Evolutionary conservation across 1,140 invertebrate genomes (phyloP).

Genomic region (Leguminivora glycinivorella): DNA sequence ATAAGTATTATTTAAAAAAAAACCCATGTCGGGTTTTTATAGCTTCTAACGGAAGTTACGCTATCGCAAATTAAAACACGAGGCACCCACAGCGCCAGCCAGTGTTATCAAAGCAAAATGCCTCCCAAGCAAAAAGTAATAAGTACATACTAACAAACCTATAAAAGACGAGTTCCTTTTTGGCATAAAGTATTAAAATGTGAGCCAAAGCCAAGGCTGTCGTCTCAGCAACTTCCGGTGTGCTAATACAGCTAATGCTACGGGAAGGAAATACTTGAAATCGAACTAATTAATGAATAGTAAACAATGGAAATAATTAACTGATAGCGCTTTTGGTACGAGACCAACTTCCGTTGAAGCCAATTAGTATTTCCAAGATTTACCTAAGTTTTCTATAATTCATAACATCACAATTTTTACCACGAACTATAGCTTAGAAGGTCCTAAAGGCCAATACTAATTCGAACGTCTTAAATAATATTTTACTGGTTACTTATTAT

Average conservation of each 20-base stretch:
- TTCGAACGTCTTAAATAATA: no score
- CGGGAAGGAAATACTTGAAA: constrained; percentile 5
- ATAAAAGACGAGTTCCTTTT: background rate
- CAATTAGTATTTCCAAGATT: background rate
- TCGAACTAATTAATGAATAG: constrained; percentile 16
- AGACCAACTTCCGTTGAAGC: background rate
- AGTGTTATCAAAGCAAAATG: background rate
- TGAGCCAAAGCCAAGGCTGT: constrained; percentile 20
- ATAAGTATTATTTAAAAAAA: background rate
- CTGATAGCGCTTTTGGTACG: background rate
- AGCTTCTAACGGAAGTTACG: background rate
- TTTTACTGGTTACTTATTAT: no score
- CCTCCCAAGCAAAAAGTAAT: background rate
- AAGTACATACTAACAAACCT: background rate
- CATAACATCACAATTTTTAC: no score
- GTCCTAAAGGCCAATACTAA: no score
- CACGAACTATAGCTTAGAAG: no score
- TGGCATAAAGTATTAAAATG: background rate
- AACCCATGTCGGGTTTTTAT: background rate
- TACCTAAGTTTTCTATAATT: no score
- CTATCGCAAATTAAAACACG: background rate
- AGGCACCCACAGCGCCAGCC: background rate
- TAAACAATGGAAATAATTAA: constrained; percentile 11
- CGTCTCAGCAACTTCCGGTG: background rate
- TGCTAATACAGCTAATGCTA: background rate